Evolutionary conservation across 2,888 invertebrate species (phyloP).

Genomic region (Campoplex capitator): DNA sequence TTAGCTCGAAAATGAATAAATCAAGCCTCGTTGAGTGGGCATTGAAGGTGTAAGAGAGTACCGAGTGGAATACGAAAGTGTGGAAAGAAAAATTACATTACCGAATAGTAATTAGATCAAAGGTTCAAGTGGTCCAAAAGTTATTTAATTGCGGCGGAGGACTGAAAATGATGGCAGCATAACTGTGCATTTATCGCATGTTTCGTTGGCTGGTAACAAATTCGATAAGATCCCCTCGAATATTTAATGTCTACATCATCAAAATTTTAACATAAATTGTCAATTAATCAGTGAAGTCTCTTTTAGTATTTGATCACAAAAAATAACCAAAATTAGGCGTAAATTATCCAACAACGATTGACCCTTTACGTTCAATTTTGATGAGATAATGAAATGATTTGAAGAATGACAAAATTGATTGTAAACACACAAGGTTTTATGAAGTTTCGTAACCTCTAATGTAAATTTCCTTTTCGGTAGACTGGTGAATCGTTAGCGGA

Average conservation of each 20-base stretch:
- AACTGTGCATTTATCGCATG: conserved; percentile 23
- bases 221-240: neutral
- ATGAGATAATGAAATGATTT: neutral
- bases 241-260: neutral
- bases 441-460: neutral
- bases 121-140: conserved; percentile 6
- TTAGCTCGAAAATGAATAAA: conserved; percentile 37
- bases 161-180: neutral
- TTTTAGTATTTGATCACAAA: neutral
- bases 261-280: no score
- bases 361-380: neutral
- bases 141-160: conserved; percentile 18
- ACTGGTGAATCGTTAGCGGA: neutral
- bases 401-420: neutral
- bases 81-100: conserved; percentile 15
- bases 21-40: conserved; percentile 6
- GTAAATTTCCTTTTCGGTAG: neutral
- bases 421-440: neutral
- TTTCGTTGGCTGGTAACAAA: neutral
- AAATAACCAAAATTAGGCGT: neutral
- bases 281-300: no score
- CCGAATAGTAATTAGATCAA: conserved; percentile 42
- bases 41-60: neutral
- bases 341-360: no score
- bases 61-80: conserved; percentile 20